phyloP scores from a whole-genome alignment of 2,113 vertebrate species.

The Cricetomys ansorgei region DNA sequence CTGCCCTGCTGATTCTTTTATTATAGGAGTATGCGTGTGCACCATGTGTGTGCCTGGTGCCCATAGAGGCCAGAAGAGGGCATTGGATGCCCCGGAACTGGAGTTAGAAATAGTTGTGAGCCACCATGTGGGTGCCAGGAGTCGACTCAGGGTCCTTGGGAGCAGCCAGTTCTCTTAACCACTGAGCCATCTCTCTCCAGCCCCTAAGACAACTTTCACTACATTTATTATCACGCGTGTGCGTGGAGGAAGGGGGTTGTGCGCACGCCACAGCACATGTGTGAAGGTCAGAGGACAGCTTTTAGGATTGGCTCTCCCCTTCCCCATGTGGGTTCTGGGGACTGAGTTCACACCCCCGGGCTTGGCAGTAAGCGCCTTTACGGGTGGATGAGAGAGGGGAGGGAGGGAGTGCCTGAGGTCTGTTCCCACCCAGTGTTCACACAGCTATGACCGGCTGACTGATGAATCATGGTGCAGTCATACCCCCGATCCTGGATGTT shows the following conservation, averaged over 20 bases:
- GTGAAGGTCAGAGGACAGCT: background rate
- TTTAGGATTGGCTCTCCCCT: background rate
- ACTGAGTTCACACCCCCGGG: too few species aligned
- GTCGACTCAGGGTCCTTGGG: background rate
- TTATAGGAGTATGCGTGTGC: background rate
- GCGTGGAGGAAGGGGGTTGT: background rate
- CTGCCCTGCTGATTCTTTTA: background rate
- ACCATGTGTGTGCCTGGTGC: background rate
- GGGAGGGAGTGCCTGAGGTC: background rate
- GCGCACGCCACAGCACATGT: background rate
- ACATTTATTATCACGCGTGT: background rate
- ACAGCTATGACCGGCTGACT: background rate
- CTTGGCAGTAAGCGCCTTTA: background rate
- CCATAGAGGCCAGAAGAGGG: background rate
- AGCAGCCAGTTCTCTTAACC: background rate
- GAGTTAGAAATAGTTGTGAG: background rate
- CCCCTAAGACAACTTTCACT: background rate
- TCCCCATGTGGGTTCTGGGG: background rate
- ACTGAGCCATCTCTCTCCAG: background rate
- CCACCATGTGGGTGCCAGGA: background rate
- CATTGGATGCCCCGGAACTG: background rate
- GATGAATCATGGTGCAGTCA: slow-evolving; percentile 53
- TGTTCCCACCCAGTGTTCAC: background rate
- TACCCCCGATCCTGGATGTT: background rate
- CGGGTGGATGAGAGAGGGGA: background rate